A percentile compares a stretch with the other conserved stretches of the same genome.
Conservation (phyloP, 2,888 invertebrate species). For the Tetragnatha montana region DNA sequence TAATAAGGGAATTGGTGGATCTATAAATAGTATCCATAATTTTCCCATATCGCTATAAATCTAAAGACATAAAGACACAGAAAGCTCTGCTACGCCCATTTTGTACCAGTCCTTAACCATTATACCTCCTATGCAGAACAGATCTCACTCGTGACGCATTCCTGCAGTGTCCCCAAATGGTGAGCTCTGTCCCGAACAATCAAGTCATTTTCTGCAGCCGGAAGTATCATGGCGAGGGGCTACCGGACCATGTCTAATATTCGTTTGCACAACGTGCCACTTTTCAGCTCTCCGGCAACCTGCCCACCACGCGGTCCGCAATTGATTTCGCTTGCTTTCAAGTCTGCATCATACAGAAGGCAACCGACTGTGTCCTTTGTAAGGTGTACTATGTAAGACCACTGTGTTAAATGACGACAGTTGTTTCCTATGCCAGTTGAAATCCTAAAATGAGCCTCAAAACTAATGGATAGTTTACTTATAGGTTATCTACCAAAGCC, state of each 20-base stretch:
- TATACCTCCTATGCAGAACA: neutral
- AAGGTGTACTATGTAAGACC: too few species aligned
- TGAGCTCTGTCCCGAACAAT: neutral
- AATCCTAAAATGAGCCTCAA: too few species aligned
- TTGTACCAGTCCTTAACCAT: neutral
- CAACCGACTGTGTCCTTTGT: too few species aligned
- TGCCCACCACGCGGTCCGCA: conserved; percentile 5
- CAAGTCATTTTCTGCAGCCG: conserved; percentile 16
- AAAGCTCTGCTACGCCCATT: too few species aligned
- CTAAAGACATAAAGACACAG: too few species aligned
- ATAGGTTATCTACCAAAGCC: too few species aligned
- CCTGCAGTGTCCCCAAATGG: neutral
- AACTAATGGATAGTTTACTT: too few species aligned
- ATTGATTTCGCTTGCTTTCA: conserved; percentile 48
- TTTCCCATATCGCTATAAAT: too few species aligned
- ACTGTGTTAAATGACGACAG: too few species aligned
- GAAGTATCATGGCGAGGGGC: conserved; percentile 26
- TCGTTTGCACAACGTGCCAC: conserved; percentile 30
- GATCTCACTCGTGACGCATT: neutral
- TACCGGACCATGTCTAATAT: conserved; percentile 54
- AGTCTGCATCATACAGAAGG: neutral
- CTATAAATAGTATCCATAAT: too few species aligned
- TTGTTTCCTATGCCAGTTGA: too few species aligned
- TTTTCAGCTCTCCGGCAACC: neutral
- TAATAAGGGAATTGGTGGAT: too few species aligned